Percentiles rank a stretch among this genome's conserved stretches.
phyloP scores from a whole-genome alignment of 35 echinoderm and acorn worm species.

The Hemicentrotus pulcherrimus region DNA sequence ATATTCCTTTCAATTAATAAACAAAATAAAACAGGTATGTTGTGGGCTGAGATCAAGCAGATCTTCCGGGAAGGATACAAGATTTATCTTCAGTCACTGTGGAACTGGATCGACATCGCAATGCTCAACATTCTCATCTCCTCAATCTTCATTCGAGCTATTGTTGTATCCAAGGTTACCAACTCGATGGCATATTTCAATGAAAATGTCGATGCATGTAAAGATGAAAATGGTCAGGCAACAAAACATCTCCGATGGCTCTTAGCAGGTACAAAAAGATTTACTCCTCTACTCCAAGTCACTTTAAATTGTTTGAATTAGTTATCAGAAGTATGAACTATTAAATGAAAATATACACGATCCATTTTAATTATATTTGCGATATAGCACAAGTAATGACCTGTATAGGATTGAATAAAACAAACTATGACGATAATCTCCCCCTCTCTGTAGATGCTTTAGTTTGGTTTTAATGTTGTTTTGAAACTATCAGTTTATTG shows the following conservation, averaged over 20 bases:
- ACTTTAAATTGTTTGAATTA: not conserved
- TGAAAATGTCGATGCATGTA: not conserved
- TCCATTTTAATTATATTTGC: too few species aligned
- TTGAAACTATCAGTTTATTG: too few species aligned
- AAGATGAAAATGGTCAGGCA: not conserved
- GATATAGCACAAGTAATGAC: too few species aligned
- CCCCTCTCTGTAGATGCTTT: too few species aligned
- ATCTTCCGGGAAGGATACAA: constrained; percentile 82
- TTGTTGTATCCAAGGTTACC: not conserved
- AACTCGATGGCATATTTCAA: constrained; percentile 43
- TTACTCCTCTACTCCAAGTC: not conserved
- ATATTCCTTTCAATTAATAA: too few species aligned
- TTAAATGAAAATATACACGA: too few species aligned
- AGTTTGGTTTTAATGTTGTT: too few species aligned
- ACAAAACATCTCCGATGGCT: constrained; percentile 51
- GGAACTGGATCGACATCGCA: constrained; percentile 94
- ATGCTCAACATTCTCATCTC: constrained; percentile 86
- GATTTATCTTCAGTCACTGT: constrained; percentile 75
- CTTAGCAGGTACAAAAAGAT: constrained; percentile 27
- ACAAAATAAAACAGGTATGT: constrained; percentile 66
- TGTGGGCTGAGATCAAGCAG: constrained; percentile 94
- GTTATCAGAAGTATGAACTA: too few species aligned
- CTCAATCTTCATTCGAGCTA: constrained; percentile 39
- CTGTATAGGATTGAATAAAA: too few species aligned
- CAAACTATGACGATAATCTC: too few species aligned